Evolutionary conservation across 2,888 invertebrate genomes (phyloP), one percentile per base, ranked within the genome.

Genomic region (Sericinus montela): DNA sequence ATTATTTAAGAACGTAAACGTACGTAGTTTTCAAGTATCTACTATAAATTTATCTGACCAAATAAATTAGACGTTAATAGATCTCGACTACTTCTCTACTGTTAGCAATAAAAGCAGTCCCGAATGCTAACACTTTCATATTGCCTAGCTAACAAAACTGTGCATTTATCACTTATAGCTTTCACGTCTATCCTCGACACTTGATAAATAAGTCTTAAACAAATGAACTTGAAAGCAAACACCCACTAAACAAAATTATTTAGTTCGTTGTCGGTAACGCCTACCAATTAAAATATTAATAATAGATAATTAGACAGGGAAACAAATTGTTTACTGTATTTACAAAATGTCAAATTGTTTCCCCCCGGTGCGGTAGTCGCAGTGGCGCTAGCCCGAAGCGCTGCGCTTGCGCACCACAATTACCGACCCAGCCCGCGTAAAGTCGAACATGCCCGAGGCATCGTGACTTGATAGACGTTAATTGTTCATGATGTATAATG

Each of bases 381-480:
- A 40, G 62, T 58, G 56, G 55, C 50, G 57, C 61, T 69, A 59
- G 75, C 79, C 67, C 40, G 55, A 47, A 72, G 75, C 73, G 53
- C 42, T 60, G 64, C 65, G 70, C 63, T 49, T 54, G 67, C 68
- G 67, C 67, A 63, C 53, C 66, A 61, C 57, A 60, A 63, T 59
- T 58, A 54, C 68, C 70, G 68, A 69, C 58, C 57, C 63, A 59
- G 59, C 59, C 70, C 68, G 67, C 74, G 57, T 51, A 47, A 48
- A 25, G 66, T 75, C 69, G 62, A 64, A 64, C 67, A 72, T 65
- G 36, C 48, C 37, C 32, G 23, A 25, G 48, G 42, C 42, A 19
- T n/a, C 19, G 30, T 23, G 15, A 38, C 42, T 57, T 79, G 81
- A 82, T 74, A 64, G 81, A 83, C 80, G 62, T 74, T 82, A 80